Percentiles rank a stretch among this genome's conserved stretches.
Conservation (phyloP, 2,113 vertebrate species). For the Brienomyrus longianalis region DNA sequence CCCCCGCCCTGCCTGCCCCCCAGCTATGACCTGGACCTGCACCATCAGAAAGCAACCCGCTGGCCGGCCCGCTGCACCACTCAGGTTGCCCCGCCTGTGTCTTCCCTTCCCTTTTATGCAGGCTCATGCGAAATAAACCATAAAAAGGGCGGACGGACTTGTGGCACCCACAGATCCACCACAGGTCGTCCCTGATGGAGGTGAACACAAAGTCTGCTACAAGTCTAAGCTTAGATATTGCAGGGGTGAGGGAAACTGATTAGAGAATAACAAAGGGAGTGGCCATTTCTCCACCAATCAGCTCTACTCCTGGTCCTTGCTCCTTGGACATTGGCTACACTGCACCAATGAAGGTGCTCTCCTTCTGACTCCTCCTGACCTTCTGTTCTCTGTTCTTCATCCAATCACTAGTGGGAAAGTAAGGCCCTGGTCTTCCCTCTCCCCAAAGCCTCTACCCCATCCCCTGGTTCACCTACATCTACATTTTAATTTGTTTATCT, state of each 20-base stretch:
- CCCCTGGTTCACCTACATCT: neutral
- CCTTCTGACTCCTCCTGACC: neutral
- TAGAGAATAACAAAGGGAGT: conserved; percentile 21
- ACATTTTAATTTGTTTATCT: neutral
- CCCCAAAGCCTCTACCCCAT: neutral
- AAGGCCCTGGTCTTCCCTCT: neutral
- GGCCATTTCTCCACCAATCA: conserved; percentile 25
- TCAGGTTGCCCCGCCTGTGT: neutral
- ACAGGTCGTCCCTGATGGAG: conserved; percentile 44
- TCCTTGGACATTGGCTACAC: neutral
- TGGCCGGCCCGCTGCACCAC: neutral
- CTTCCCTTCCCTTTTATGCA: neutral
- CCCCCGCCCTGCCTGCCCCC: neutral
- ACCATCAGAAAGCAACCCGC: neutral
- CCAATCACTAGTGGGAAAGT: neutral
- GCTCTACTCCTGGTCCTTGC: neutral
- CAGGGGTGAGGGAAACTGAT: neutral
- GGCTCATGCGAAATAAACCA: neutral
- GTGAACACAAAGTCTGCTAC: conserved; percentile 49
- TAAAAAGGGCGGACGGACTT: neutral
- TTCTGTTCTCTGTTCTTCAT: neutral
- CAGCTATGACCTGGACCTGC: neutral
- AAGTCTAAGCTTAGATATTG: neutral
- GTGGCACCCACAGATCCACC: conserved; percentile 27
- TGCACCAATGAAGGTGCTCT: conserved; percentile 6